Evolutionary conservation across 92 coral and sea anemone genomes (phyloP), one percentile per base, ranked within the genome.

Genomic region (Bergia puertoricense): DNA sequence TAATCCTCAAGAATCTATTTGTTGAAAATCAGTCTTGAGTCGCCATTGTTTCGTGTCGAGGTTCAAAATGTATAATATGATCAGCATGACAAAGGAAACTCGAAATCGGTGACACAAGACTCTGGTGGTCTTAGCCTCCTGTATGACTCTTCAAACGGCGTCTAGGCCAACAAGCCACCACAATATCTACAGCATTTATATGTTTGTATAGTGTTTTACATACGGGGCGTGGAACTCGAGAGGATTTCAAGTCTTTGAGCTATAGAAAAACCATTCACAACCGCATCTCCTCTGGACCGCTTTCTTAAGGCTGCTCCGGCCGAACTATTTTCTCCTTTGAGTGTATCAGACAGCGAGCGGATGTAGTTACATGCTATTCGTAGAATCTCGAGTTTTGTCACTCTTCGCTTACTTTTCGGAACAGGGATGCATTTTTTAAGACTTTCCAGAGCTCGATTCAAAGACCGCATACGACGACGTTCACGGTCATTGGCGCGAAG

Each of bases 401-500:
- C 99, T 30, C 99, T 89, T 50, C 99, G 91, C 71, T 97, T 97
- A 77, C 96, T 94, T 85, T 95, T 95, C 6, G 99, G 99, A 5
- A 97, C 95, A 5, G 99, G 99, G n/a, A 97, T 92, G 86, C 99
- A 97, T 76, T 94, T 91, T 82, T 97, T 97, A 14, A 97, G 92
- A 89, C 98, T 97, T 62, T 97, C 98, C 76, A 97, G 81, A 1
- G 99, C 99, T 72, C 99, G 89, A 85, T 97, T 97, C 56, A 97
- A 85, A 5, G 99, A 97, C 40, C 94, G 82, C 99, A 97, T 97
- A 57, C 99, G 92, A 18, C 99, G 90, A 1, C 99, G 91, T 79
- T 97, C 99, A 13, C 99, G 97, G 62, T 97, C 99, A 92, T 97
- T 97, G 75, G 99, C 99, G 81, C 99, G 99, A 78, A 95, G 95